A percentile compares a stretch with the other conserved stretches of the same genome.
phyloP scores from a whole-genome alignment of 2,113 vertebrate genomes.

The Entosphenus tridentatus region DNA sequence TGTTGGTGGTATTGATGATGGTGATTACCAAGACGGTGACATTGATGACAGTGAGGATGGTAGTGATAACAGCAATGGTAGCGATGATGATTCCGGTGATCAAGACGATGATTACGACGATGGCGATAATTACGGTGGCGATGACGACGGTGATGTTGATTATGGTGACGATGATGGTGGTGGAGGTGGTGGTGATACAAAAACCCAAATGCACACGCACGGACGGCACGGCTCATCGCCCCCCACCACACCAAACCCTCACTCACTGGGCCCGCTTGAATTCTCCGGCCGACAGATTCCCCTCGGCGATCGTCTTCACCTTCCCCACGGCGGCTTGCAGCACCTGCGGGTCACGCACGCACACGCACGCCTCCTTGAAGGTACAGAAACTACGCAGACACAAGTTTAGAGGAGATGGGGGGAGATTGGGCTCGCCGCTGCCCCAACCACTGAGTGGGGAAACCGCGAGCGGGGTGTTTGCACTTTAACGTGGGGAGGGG shows the following conservation, averaged over 20 bases:
- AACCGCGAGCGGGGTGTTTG: slow-evolving; percentile 2
- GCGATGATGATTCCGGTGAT: too few relatives aligned
- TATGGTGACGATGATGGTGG: too few relatives aligned
- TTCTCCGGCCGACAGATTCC: slow-evolving; percentile 37
- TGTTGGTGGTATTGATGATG: too few relatives aligned
- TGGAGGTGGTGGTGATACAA: too few relatives aligned
- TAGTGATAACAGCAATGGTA: too few relatives aligned
- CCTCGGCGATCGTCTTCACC: slow-evolving; percentile 47
- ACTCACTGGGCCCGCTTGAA: slow-evolving; percentile 67
- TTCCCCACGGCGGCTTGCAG: slow-evolving; percentile 53
- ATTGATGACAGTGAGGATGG: too few relatives aligned
- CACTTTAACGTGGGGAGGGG: not conserved
- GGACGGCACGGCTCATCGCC: too few relatives aligned
- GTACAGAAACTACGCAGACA: not conserved
- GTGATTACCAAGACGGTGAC: too few relatives aligned
- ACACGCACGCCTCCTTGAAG: not conserved
- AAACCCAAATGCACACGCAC: too few relatives aligned
- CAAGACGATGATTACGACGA: too few relatives aligned
- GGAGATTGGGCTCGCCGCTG: not conserved
- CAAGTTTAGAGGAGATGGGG: not conserved
- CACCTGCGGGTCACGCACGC: slow-evolving; percentile 29
- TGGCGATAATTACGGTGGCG: too few relatives aligned
- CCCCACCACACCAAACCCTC: not conserved
- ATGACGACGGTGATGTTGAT: too few relatives aligned
- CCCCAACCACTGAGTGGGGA: not conserved